Conservation (phyloP, 1,140 invertebrate genomes). For the Brachystomella parvula region DNA sequence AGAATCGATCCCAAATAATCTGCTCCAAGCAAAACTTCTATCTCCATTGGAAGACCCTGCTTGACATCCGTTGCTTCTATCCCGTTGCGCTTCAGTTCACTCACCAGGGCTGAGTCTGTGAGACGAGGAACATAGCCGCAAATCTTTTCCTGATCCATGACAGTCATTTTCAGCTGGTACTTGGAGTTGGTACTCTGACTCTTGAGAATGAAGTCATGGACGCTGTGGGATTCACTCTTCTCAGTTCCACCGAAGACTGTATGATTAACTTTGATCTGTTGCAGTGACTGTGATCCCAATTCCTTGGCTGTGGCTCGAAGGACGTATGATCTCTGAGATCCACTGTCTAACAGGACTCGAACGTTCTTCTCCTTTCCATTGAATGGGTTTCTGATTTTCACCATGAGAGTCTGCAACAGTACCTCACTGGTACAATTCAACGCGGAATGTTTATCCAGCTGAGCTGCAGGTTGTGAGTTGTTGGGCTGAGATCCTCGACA, state of each 20-base stretch:
- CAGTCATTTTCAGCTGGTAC: neutral
- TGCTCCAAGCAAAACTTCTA: conserved; percentile 20
- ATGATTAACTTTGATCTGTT: conserved; percentile 7
- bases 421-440: neutral
- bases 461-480: neutral
- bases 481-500: neutral
- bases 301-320: neutral
- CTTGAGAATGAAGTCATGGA: conserved; percentile 4
- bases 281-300: neutral
- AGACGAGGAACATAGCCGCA: conserved; percentile 13
- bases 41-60: neutral
- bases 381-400: neutral
- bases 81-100: neutral
- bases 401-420: neutral
- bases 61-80: conserved; percentile 8
- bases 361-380: neutral
- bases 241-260: conserved; percentile 18
- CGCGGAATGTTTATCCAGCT: neutral
- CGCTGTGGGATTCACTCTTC: neutral
- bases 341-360: neutral
- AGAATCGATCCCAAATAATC: conserved; percentile 8
- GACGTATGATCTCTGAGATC: conserved; percentile 12
- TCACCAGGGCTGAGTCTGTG: conserved; percentile 9
- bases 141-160: conserved; percentile 9
- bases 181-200: neutral